Percentiles rank a stretch among this genome's conserved stretches.
These are phyloP conservation scores for Archips crataeganus DNA, from an alignment of 2,888 invertebrate species.

Conservation along the genomic window DNA sequence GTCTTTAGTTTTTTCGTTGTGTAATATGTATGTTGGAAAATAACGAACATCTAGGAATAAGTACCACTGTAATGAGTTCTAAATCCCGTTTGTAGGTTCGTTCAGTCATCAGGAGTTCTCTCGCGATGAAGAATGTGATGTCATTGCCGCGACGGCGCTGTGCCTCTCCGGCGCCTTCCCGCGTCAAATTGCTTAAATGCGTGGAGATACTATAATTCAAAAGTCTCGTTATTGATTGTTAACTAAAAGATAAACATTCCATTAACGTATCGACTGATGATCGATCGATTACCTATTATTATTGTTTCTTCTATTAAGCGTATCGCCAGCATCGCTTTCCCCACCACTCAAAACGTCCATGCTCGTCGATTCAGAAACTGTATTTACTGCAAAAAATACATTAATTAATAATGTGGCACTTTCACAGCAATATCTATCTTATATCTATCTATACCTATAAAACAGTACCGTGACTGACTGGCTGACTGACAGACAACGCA, in stretches of 20 bases:
- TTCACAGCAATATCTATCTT: too few relatives aligned
- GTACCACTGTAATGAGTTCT: slow-evolving; percentile 94
- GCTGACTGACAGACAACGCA: too few relatives aligned
- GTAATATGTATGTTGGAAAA: too few relatives aligned
- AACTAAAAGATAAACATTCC: neutral
- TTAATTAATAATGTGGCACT: neutral
- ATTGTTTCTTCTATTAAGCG: slow-evolving; percentile 76
- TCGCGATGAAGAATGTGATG: slow-evolving; percentile 91
- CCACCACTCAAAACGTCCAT: slow-evolving; percentile 83
- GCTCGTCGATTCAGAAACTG: slow-evolving; percentile 77
- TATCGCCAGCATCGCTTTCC: slow-evolving; percentile 80
- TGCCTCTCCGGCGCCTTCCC: slow-evolving; percentile 59
- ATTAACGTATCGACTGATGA: neutral
- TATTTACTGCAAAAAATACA: slow-evolving; percentile 60
- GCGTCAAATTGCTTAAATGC: slow-evolving; percentile 57
- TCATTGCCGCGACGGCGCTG: slow-evolving; percentile 64
- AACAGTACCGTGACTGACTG: too few relatives aligned
- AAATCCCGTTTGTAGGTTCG: slow-evolving; percentile 97
- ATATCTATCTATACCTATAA: too few relatives aligned
- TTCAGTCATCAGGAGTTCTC: slow-evolving; percentile 98
- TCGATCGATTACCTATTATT: slow-evolving; percentile 75
- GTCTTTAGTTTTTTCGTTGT: too few relatives aligned
- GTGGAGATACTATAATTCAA: slow-evolving; percentile 68
- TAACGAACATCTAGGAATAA: neutral
- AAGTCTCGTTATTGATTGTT: neutral